Conservation (phyloP, 2,797 vertebrate species). For the Melopsittacus undulatus region DNA sequence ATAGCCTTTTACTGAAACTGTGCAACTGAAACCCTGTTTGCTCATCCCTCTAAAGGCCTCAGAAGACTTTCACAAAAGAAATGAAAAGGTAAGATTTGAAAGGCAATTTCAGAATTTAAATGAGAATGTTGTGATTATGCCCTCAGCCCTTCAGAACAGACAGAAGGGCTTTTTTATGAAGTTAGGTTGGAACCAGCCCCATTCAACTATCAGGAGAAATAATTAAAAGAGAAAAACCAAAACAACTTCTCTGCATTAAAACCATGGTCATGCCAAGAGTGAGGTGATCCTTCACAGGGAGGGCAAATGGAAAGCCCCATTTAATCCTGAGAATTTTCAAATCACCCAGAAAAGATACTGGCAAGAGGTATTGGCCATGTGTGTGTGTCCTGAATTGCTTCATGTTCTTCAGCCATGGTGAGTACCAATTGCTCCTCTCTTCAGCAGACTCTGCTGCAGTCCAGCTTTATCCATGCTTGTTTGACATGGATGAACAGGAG, state of each 20-base stretch:
- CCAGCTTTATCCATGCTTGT: not conserved
- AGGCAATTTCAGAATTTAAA: conserved; percentile 52
- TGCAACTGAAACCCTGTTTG: conserved; percentile 35
- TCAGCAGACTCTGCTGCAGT: rapidly evolving
- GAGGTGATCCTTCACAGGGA: not conserved
- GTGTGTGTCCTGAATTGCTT: not conserved
- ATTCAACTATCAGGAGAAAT: not conserved
- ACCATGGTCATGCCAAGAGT: not conserved
- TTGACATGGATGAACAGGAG: not conserved
- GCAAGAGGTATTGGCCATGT: not conserved
- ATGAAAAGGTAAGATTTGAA: conserved; percentile 52
- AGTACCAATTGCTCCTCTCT: not conserved
- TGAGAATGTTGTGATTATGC: not conserved
- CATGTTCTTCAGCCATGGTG: not conserved
- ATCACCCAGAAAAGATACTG: not conserved
- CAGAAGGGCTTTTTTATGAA: not conserved
- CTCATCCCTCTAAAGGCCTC: conserved; percentile 49
- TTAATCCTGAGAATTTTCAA: not conserved
- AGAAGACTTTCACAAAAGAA: conserved; percentile 16
- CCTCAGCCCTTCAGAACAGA: not conserved
- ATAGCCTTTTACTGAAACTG: not conserved
- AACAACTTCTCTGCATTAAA: not conserved
- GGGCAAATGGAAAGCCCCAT: not conserved
- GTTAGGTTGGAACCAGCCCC: not conserved
- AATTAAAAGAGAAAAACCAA: not conserved